Percentiles rank a stretch among this genome's conserved stretches.
These are phyloP conservation scores for Hirtodrosophila trivittata DNA, from an alignment of 2,888 invertebrate species.

Conservation along the genomic window DNA sequence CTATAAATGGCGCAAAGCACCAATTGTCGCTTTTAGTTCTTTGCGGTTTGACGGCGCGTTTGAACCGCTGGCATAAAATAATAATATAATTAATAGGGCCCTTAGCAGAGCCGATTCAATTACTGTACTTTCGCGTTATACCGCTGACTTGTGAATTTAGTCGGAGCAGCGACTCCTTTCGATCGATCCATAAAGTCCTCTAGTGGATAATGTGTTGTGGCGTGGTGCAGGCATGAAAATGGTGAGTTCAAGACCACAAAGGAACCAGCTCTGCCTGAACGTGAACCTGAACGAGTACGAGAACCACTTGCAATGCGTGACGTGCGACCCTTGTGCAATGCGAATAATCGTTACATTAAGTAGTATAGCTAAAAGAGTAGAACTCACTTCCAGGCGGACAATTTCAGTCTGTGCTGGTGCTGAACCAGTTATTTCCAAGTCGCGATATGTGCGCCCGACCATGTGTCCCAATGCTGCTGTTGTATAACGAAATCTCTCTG, in stretches of 20 bases:
- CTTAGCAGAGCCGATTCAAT: conserved; percentile 1
- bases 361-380: conserved; percentile 1
- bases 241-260: conserved; percentile 54
- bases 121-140: neutral
- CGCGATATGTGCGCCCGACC: conserved; percentile 43
- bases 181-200: neutral
- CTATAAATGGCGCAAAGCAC: conserved; percentile 70
- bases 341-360: neutral
- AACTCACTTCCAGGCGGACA: conserved; percentile 26
- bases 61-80: conserved; percentile 35
- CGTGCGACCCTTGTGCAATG: neutral
- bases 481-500: conserved; percentile 55
- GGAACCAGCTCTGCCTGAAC: conserved; percentile 23
- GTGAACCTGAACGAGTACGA: too few relatives aligned
- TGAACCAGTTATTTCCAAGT: conserved; percentile 69
- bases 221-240: conserved; percentile 58
- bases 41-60: conserved; percentile 59
- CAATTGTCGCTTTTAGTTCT: conserved; percentile 67
- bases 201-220: conserved; percentile 62
- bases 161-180: neutral
- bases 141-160: conserved; percentile 9
- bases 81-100: conserved; percentile 21
- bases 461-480: conserved; percentile 56
- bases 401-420: conserved; percentile 63
- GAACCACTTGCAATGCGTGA: conserved; percentile 64